Evolutionary conservation across 92 coral and sea anemone species (phyloP).

Genomic region (Actinostola sp.): DNA sequence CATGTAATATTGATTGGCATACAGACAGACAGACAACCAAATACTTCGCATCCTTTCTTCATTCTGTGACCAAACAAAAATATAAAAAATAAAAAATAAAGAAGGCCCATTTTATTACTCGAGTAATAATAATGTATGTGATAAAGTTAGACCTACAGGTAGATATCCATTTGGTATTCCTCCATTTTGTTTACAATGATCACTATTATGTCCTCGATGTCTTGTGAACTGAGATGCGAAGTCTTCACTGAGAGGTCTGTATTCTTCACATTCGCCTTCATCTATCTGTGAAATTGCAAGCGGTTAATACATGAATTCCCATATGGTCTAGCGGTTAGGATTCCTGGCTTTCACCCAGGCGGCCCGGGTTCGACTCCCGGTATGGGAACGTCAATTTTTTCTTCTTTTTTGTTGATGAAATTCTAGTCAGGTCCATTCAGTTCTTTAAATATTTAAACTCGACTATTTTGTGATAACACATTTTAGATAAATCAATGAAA

Average conservation of each 20-base stretch:
- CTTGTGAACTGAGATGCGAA: constrained; percentile 24
- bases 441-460: too few relatives aligned
- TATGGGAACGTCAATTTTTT: constrained; percentile 64
- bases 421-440: background rate
- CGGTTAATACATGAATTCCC: constrained; percentile 39
- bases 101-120: too few relatives aligned
- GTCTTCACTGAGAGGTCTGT: constrained; percentile 22
- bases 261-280: constrained; percentile 15
- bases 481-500: too few relatives aligned
- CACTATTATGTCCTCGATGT: constrained; percentile 9
- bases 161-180: constrained; percentile 32
- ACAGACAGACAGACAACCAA: too few relatives aligned
- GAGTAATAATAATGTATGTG: background rate
- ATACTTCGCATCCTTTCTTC: too few relatives aligned
- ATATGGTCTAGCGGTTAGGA: constrained; percentile 99
- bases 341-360: constrained; percentile 99
- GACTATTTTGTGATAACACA: too few relatives aligned
- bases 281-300: constrained; percentile 1
- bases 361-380: constrained; percentile 99
- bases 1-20: background rate
- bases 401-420: background rate
- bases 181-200: constrained; percentile 20
- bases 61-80: too few relatives aligned
- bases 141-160: constrained; percentile 18
- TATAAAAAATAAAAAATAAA: too few relatives aligned